phyloP scores from a whole-genome alignment of 1,140 invertebrate species.

The Hyphantria cunea region DNA sequence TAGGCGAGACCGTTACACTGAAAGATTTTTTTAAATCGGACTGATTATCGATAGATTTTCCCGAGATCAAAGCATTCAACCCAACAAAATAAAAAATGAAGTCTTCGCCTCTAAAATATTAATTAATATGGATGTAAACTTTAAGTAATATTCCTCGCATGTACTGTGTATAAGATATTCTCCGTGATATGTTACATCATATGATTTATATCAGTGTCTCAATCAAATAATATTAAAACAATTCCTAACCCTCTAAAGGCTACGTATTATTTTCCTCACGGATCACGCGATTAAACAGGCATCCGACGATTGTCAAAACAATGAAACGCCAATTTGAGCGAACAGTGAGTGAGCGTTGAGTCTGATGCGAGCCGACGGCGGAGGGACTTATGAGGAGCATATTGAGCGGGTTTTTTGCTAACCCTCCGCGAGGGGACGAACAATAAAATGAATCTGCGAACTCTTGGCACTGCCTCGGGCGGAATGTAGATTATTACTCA shows the following conservation, averaged over 20 bases:
- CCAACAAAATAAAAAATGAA: too few species aligned
- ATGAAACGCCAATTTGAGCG: constrained; percentile 46
- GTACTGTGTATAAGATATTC: too few species aligned
- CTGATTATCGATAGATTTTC: too few species aligned
- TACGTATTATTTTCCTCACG: neutral
- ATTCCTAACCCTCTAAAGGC: neutral
- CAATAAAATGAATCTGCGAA: constrained; percentile 57
- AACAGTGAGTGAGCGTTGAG: neutral
- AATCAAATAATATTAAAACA: neutral
- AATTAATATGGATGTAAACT: too few species aligned
- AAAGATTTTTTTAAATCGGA: too few species aligned
- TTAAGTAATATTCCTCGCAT: too few species aligned
- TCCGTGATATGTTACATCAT: too few species aligned
- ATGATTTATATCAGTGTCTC: neutral
- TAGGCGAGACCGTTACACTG: too few species aligned
- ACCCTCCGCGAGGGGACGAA: constrained; percentile 33
- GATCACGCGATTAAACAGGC: neutral
- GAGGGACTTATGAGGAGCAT: constrained; percentile 53
- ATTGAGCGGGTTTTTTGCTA: constrained; percentile 58
- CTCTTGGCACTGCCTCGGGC: constrained; percentile 36
- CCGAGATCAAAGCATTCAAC: too few species aligned
- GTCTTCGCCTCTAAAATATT: too few species aligned
- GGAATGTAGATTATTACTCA: constrained; percentile 33
- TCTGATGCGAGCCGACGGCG: constrained; percentile 4
- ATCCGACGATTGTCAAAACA: constrained; percentile 43